Percentiles rank a stretch among this genome's conserved stretches.
Evolutionary conservation across 2,797 vertebrate species (phyloP).

Genomic region (Heterohyrax brucei): DNA sequence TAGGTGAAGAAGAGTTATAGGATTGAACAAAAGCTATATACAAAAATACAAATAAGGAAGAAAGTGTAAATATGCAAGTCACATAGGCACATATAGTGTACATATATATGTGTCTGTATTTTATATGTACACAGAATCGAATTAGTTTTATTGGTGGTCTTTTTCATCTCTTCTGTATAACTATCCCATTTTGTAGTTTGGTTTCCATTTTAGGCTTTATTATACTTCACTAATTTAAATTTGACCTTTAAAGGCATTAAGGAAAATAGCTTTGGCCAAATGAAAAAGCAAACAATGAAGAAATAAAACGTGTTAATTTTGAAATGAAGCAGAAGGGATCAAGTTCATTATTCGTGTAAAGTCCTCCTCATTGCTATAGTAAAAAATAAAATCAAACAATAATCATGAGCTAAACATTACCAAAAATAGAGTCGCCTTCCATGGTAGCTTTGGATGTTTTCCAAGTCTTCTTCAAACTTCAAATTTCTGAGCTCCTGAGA

Average conservation of each 20-base stretch:
- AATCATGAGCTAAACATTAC: neutral
- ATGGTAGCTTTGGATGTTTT: neutral
- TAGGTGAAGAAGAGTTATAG: neutral
- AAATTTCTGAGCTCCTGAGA: neutral
- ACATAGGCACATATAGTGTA: neutral
- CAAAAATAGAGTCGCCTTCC: slow-evolving; percentile 39
- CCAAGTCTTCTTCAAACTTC: neutral
- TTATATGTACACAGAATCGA: neutral
- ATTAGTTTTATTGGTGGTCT: neutral
- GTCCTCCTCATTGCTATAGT: neutral
- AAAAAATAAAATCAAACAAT: neutral
- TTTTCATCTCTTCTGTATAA: neutral
- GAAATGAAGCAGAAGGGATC: neutral
- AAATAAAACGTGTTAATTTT: neutral
- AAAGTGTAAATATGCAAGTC: neutral
- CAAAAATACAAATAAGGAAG: neutral
- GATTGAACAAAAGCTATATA: neutral
- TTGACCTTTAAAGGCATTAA: neutral
- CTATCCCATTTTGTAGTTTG: neutral
- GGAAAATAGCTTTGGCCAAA: neutral
- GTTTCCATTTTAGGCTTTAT: neutral
- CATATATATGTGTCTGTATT: neutral
- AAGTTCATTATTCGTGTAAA: neutral
- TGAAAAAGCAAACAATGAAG: neutral
- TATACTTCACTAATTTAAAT: neutral